These are phyloP conservation scores for Phoebastria nigripes DNA, from an alignment of 2,797 vertebrate species.

Conservation along the genomic window DNA sequence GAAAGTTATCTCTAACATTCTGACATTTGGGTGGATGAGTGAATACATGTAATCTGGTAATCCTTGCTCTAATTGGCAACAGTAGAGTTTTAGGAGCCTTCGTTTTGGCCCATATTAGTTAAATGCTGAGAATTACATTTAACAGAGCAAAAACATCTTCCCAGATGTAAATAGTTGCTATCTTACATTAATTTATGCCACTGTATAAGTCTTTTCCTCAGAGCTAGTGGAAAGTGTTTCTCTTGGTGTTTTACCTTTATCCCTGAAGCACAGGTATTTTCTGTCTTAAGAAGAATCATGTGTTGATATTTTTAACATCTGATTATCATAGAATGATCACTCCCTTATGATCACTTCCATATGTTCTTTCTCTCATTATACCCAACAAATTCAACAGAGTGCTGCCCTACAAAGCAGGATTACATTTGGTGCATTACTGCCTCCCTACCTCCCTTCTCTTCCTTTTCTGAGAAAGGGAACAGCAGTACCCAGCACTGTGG, in stretches of 20 bases:
- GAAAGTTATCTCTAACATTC: conserved; percentile 19
- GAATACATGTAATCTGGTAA: not conserved
- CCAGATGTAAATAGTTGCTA: not conserved
- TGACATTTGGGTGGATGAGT: not conserved
- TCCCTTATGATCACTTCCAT: not conserved
- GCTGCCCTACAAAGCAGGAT: not conserved
- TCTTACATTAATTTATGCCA: not conserved
- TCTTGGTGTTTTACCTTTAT: not conserved
- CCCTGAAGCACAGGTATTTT: not conserved
- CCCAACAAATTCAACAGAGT: not conserved
- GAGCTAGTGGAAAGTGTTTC: not conserved
- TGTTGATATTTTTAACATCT: not conserved
- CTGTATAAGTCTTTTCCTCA: not conserved
- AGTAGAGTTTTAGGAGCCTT: not conserved
- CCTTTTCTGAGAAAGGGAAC: not conserved
- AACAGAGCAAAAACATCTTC: not conserved
- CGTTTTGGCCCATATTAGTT: not conserved
- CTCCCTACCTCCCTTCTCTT: not conserved
- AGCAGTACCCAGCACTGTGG: not conserved
- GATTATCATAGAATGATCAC: not conserved
- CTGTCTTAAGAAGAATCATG: not conserved
- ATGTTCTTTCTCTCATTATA: not conserved
- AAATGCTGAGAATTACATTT: not conserved
- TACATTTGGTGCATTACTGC: not conserved
- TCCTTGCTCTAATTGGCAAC: not conserved